These are phyloP conservation scores for Bugula neritina DNA, from an alignment of 2,888 invertebrate genomes.

Conservation along the genomic window DNA sequence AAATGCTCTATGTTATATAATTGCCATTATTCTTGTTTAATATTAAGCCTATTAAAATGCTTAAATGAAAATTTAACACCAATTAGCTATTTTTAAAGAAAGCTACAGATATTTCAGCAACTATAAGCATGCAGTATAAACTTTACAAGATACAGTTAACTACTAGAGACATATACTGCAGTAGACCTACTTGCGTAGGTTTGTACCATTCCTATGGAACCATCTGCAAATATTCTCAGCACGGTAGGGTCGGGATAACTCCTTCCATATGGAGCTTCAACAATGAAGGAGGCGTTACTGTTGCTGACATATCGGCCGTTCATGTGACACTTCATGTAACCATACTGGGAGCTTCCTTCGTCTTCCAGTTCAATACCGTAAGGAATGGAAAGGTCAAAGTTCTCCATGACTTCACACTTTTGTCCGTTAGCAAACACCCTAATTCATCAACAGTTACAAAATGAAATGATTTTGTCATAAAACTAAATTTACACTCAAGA, in stretches of 20 bases:
- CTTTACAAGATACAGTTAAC: too few relatives aligned
- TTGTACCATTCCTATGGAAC: conserved; percentile 32
- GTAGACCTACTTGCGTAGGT: conserved; percentile 33
- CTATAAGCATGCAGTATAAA: too few relatives aligned
- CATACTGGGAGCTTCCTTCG: conserved; percentile 25
- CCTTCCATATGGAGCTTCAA: conserved; percentile 21
- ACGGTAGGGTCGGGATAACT: conserved; percentile 17
- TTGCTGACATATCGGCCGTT: conserved; percentile 32
- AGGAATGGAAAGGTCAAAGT: conserved; percentile 15
- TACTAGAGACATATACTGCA: too few relatives aligned
- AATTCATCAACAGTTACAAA: conserved; percentile 19
- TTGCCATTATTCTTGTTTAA: too few relatives aligned
- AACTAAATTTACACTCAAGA: too few relatives aligned
- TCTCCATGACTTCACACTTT: conserved; percentile 30
- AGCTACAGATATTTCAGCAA: too few relatives aligned
- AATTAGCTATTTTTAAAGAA: too few relatives aligned
- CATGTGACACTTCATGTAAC: conserved; percentile 31
- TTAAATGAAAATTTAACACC: too few relatives aligned
- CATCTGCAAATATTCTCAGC: conserved; percentile 28
- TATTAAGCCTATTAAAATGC: too few relatives aligned
- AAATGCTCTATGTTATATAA: too few relatives aligned
- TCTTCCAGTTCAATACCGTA: conserved; percentile 29
- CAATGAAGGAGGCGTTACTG: neutral
- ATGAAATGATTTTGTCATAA: too few relatives aligned
- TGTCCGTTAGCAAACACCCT: conserved; percentile 31